Evolutionary conservation across 2,888 invertebrate genomes (phyloP).

Genomic region (Automeris io): DNA sequence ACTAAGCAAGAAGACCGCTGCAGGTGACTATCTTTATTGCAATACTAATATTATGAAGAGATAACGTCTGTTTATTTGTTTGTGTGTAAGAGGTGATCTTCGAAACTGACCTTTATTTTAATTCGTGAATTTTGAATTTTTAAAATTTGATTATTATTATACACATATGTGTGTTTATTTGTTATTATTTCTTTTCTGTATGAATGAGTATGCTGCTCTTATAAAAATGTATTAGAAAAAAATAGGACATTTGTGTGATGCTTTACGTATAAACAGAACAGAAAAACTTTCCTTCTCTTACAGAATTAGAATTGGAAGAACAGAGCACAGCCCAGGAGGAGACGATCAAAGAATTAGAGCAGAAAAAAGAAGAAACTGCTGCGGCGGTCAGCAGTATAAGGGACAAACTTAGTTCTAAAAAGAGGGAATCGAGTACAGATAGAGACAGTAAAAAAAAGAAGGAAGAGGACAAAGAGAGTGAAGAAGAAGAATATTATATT

Average conservation of each 20-base stretch:
- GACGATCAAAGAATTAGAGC: conserved; percentile 30
- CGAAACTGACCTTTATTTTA: too few species aligned
- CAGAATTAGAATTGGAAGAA: conserved; percentile 62
- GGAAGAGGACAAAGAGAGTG: conserved; percentile 32
- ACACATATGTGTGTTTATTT: too few species aligned
- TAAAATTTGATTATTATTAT: too few species aligned
- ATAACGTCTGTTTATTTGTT: too few species aligned
- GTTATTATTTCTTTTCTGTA: too few species aligned
- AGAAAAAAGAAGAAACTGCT: conserved; percentile 43
- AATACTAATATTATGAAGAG: too few species aligned
- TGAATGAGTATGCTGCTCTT: too few species aligned
- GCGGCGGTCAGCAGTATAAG: conserved; percentile 52
- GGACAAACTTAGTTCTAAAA: conserved; percentile 51
- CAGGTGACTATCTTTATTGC: conserved; percentile 39
- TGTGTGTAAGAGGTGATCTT: too few species aligned
- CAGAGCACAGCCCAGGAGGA: conserved; percentile 32
- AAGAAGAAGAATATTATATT: conserved; percentile 79
- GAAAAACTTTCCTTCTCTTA: background rate
- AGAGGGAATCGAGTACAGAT: conserved; percentile 34
- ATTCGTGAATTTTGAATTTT: too few species aligned
- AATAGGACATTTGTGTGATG: too few species aligned
- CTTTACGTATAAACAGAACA: too few species aligned
- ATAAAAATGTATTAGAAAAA: too few species aligned
- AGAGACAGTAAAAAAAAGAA: conserved; percentile 39
- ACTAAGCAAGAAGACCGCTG: conserved; percentile 84